These are phyloP conservation scores for Drosophila prosaltans DNA, from an alignment of 1,140 invertebrate species.

Conservation along the genomic window DNA sequence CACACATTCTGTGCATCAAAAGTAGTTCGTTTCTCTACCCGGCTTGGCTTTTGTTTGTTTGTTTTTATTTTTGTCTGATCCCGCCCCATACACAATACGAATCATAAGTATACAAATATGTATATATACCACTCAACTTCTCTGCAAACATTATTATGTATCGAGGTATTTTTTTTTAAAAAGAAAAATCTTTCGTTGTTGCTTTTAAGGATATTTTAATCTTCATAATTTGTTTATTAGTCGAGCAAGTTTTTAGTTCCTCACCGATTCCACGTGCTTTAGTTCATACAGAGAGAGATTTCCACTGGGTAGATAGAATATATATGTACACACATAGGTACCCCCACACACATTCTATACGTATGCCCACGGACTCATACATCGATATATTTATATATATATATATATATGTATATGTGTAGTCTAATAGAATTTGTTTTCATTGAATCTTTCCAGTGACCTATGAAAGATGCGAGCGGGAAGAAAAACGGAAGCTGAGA, in stretches of 20 bases:
- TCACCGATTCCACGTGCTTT: neutral
- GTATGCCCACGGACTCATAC: neutral
- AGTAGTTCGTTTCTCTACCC: neutral
- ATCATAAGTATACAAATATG: no score
- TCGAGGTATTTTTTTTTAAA: no score
- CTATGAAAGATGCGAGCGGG: slow-evolving; percentile 75
- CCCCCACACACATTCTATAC: neutral
- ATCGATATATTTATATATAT: neutral
- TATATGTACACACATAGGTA: neutral
- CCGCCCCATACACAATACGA: no score
- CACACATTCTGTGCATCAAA: neutral
- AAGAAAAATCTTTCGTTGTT: no score
- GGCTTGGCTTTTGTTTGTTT: neutral
- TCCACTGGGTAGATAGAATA: neutral
- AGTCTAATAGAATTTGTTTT: slow-evolving; percentile 25
- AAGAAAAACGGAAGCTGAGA: slow-evolving; percentile 64
- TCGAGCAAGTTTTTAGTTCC: no score
- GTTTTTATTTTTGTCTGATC: neutral
- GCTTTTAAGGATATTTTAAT: no score
- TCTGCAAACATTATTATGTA: no score
- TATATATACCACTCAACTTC: no score
- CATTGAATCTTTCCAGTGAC: slow-evolving; percentile 44
- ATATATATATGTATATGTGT: neutral
- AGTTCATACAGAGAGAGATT: neutral
- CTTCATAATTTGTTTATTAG: no score